Evolutionary conservation across 2,888 invertebrate species (phyloP).

Genomic region (Sphecodes monilicornis): DNA sequence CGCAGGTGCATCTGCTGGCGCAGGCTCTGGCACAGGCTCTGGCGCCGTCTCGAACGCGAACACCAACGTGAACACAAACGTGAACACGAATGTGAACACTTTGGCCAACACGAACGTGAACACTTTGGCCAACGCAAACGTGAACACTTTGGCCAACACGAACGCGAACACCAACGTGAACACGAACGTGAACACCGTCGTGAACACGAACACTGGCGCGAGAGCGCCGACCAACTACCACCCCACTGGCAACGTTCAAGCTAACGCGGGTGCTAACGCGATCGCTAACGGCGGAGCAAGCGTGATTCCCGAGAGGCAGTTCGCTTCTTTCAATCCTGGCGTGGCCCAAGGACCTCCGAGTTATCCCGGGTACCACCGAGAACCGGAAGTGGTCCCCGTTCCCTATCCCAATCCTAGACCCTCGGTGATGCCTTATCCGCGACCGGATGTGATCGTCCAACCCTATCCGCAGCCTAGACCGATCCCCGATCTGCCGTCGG

Average conservation of each 20-base stretch:
- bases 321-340: not conserved
- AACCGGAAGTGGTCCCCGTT: not conserved
- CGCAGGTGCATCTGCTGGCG: not conserved
- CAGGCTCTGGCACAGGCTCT: not conserved
- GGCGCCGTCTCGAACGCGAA: not conserved
- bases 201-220: slow-evolving; percentile 4
- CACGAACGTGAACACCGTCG: slow-evolving; percentile 54
- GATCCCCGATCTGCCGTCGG: slow-evolving; percentile 11
- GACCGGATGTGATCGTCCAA: slow-evolving; percentile 5
- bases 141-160: slow-evolving; percentile 49
- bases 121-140: slow-evolving; percentile 36
- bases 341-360: not conserved
- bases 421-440: not conserved
- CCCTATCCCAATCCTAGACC: not conserved
- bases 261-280: slow-evolving; percentile 5
- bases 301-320: not conserved
- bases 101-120: not conserved
- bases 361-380: not conserved
- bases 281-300: not conserved
- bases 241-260: not conserved
- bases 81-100: slow-evolving; percentile 57
- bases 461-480: slow-evolving; percentile 5
- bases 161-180: slow-evolving; percentile 59
- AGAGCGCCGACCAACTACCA: not conserved
- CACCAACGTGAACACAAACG: slow-evolving; percentile 38